Conservation (phyloP, 2,113 vertebrate genomes). For the Leptobrachium ailaonicum region DNA sequence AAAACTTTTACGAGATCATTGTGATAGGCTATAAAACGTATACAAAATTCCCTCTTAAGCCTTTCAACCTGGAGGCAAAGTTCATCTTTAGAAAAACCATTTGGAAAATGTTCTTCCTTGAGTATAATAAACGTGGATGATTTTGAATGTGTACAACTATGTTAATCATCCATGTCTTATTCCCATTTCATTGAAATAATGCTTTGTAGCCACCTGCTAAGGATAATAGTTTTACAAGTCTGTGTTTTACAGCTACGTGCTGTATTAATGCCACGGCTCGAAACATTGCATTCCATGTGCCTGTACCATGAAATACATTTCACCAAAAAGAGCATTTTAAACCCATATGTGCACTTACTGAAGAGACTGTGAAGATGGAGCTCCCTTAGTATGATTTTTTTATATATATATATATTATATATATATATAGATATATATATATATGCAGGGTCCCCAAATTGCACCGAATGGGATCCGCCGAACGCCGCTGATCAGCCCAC, state of each 20-base stretch:
- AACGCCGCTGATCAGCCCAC: too few species aligned
- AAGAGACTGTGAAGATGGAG: too few species aligned
- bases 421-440: too few species aligned
- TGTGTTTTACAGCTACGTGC: background rate
- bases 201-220: background rate
- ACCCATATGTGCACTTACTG: too few species aligned
- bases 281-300: background rate
- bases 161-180: background rate
- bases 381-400: too few species aligned
- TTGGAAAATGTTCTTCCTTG: background rate
- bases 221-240: conserved; percentile 1
- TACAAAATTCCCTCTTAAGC: conserved; percentile 28
- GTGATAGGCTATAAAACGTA: conserved; percentile 36
- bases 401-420: too few species aligned
- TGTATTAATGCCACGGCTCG: background rate
- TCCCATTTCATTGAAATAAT: background rate
- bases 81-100: conserved; percentile 10
- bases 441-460: too few species aligned
- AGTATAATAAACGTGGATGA: conserved; percentile 10
- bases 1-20: conserved; percentile 30
- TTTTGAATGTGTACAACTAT: background rate
- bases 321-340: background rate
- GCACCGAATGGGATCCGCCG: too few species aligned
- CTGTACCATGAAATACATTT: background rate
- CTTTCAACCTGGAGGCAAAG: conserved; percentile 27